A percentile compares a stretch with the other conserved stretches of the same genome.
phyloP scores from a whole-genome alignment of 2,888 invertebrate genomes.

The Pristionchus maxplancki region DNA sequence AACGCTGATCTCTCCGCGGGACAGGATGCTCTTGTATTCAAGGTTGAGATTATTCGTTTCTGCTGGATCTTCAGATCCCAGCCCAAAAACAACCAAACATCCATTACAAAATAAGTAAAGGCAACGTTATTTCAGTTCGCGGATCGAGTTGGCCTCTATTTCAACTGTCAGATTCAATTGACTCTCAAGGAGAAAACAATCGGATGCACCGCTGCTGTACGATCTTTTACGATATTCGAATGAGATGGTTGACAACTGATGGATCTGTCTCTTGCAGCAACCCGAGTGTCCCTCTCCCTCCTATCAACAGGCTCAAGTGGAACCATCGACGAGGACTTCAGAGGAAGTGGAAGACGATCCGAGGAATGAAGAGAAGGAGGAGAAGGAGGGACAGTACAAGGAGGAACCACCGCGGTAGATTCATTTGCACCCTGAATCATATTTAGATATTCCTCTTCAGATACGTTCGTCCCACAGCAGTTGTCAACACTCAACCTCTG shows the following conservation, averaged over 20 bases:
- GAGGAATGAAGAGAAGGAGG: not conserved
- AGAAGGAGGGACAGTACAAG: conserved; percentile 19
- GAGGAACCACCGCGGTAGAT: conserved; percentile 21
- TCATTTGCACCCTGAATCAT: not conserved
- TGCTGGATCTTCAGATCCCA: not conserved
- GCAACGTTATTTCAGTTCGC: conserved; percentile 71
- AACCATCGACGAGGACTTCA: conserved; percentile 48
- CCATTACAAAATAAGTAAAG: not conserved
- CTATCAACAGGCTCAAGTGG: conserved; percentile 49
- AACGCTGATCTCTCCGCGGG: conserved; percentile 72
- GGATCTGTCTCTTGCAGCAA: conserved; percentile 22
- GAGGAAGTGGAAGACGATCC: conserved; percentile 46
- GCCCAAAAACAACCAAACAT: not conserved
- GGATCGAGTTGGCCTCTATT: conserved; percentile 74
- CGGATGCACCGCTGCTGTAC: conserved; percentile 67
- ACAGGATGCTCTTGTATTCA: conserved; percentile 66
- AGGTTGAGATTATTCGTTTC: too few relatives aligned
- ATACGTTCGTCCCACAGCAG: not conserved
- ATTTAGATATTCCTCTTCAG: not conserved
- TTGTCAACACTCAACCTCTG: conserved; percentile 1
- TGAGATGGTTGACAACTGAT: not conserved
- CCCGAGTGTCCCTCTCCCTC: conserved; percentile 47
- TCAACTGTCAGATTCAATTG: conserved; percentile 77
- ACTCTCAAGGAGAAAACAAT: conserved; percentile 70
- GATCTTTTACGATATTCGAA: not conserved